Percentiles rank a stretch among this genome's conserved stretches.
phyloP scores from a whole-genome alignment of 2,888 invertebrate genomes.

The Lasioglossum leucozonium region DNA sequence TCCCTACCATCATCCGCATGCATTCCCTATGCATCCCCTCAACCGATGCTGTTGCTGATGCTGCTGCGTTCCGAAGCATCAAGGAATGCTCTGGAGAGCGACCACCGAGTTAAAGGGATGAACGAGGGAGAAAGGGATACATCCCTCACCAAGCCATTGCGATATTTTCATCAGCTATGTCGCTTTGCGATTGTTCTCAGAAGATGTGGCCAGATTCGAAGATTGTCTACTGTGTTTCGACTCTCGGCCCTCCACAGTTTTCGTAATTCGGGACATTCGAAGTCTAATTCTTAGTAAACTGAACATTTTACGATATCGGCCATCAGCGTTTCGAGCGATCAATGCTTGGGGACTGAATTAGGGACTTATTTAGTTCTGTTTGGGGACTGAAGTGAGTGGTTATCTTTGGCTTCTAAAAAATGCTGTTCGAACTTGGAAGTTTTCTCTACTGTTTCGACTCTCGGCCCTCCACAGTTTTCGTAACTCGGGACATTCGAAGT shows the following conservation, averaged over 20 bases:
- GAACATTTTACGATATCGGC: not conserved
- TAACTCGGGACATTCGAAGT: not conserved
- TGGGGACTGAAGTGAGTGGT: not conserved
- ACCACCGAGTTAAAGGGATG: not conserved
- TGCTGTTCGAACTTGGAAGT: no score
- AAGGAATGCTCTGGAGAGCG: slow-evolving; percentile 24
- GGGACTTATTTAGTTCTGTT: no score
- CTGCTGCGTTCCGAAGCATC: not conserved
- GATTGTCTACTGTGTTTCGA: not conserved
- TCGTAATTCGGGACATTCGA: not conserved
- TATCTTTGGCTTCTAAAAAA: not conserved
- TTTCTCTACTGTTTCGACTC: not conserved
- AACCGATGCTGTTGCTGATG: not conserved
- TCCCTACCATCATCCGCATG: not conserved
- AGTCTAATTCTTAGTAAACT: no score
- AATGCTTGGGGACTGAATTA: not conserved
- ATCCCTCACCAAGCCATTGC: not conserved
- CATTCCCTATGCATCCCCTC: not conserved
- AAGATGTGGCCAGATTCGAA: not conserved
- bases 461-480: no score
- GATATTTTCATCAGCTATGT: slow-evolving; percentile 21
- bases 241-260: not conserved
- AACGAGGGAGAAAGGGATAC: not conserved
- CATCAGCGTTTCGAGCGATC: not conserved
- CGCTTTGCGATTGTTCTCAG: not conserved